Evolutionary conservation across 2,113 vertebrate species (phyloP).

Genomic region (Pygoscelis antarcticus): DNA sequence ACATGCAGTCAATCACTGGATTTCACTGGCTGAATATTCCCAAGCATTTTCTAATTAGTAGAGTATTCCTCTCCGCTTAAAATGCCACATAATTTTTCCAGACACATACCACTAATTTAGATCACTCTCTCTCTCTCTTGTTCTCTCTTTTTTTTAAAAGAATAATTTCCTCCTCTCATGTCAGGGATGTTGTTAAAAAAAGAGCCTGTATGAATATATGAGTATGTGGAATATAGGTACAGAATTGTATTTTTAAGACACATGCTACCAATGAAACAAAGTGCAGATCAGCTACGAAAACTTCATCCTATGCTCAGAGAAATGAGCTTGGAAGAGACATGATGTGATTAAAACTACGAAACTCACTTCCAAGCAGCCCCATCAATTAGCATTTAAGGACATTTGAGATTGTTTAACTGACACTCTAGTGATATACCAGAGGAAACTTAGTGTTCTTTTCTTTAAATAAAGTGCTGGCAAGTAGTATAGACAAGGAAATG

Average conservation of each 20-base stretch:
- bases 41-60: background rate
- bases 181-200: background rate
- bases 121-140: background rate
- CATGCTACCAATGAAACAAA: background rate
- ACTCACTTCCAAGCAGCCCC: background rate
- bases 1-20: background rate
- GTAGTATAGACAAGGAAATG: background rate
- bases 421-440: background rate
- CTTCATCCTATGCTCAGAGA: background rate
- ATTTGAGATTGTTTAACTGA: background rate
- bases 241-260: background rate
- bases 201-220: background rate
- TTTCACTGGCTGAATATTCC: conserved; percentile 22
- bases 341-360: background rate
- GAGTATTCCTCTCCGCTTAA: background rate
- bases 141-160: background rate
- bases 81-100: background rate
- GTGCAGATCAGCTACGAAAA: background rate
- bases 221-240: background rate
- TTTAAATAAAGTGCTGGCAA: background rate
- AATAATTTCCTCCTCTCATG: background rate
- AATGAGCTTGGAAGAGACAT: background rate
- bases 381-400: background rate
- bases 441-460: background rate
- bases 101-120: background rate